phyloP scores from a whole-genome alignment of 2,113 vertebrate genomes.

The Apeltes quadracus region DNA sequence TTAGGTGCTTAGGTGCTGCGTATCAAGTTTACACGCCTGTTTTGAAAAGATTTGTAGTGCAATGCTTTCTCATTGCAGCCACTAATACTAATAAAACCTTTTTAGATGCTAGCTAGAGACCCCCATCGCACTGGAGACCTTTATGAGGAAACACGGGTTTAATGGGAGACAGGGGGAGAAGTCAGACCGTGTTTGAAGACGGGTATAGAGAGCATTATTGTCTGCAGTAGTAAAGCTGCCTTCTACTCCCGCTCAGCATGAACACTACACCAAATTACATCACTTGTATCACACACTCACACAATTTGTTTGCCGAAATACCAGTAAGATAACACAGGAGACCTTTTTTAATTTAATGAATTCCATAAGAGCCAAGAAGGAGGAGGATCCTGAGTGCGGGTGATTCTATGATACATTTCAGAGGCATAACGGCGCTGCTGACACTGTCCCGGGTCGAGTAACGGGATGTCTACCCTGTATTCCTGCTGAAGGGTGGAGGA shows the following conservation, averaged over 20 bases:
- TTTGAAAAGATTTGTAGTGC: too few relatives aligned
- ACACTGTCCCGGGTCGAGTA: background rate
- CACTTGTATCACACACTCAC: background rate
- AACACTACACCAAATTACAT: too few relatives aligned
- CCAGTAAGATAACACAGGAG: background rate
- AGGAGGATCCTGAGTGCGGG: background rate
- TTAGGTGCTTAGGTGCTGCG: too few relatives aligned
- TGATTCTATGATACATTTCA: background rate
- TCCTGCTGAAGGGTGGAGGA: background rate
- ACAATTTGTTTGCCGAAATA: background rate
- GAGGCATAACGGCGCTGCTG: background rate
- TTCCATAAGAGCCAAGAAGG: background rate
- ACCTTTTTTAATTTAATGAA: background rate
- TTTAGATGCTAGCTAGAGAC: background rate
- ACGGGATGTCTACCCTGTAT: background rate
- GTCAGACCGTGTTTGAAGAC: slow-evolving; percentile 1
- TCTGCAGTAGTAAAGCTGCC: background rate
- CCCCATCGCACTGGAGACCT: background rate
- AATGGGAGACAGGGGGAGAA: background rate
- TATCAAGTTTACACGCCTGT: too few relatives aligned
- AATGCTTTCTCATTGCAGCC: too few relatives aligned
- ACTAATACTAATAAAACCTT: background rate
- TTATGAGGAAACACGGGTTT: background rate
- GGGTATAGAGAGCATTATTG: background rate
- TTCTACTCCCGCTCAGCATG: too few relatives aligned